Conservation (phyloP, 2,797 vertebrate species). For the Podargus strigoides region DNA sequence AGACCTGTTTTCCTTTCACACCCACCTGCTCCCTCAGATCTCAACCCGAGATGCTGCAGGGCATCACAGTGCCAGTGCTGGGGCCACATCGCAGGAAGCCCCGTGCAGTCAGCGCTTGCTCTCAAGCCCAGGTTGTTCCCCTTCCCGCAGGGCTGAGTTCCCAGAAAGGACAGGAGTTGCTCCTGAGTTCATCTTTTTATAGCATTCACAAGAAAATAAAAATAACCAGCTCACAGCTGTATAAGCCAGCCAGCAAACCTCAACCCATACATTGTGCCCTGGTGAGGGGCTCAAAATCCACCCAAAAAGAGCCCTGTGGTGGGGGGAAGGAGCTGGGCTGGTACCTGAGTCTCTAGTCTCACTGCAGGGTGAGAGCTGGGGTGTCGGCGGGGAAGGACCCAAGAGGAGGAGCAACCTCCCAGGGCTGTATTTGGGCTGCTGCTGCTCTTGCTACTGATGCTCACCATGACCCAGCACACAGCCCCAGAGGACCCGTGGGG, state of each 20-base stretch:
- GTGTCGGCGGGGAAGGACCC: not conserved
- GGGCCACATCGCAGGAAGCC: not conserved
- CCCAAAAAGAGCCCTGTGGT: not conserved
- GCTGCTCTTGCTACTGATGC: not conserved
- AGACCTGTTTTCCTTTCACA: not conserved
- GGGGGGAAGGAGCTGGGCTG: not conserved
- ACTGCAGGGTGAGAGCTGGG: not conserved
- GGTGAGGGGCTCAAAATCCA: accelerated
- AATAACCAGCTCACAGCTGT: not conserved
- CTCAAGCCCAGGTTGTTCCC: not conserved
- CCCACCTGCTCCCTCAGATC: accelerated
- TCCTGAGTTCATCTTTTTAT: not conserved
- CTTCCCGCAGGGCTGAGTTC: not conserved
- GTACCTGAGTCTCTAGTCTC: not conserved
- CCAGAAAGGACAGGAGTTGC: not conserved
- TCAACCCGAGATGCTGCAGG: not conserved
- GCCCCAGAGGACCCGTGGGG: accelerated
- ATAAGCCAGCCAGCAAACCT: not conserved
- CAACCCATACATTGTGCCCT: accelerated
- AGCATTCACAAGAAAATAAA: not conserved
- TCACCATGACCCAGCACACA: accelerated
- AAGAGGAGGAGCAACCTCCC: accelerated
- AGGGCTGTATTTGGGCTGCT: not conserved
- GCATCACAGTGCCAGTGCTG: accelerated
- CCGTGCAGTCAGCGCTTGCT: accelerated